phyloP scores from a whole-genome alignment of 1,140 invertebrate species.

The Manduca sexta region DNA sequence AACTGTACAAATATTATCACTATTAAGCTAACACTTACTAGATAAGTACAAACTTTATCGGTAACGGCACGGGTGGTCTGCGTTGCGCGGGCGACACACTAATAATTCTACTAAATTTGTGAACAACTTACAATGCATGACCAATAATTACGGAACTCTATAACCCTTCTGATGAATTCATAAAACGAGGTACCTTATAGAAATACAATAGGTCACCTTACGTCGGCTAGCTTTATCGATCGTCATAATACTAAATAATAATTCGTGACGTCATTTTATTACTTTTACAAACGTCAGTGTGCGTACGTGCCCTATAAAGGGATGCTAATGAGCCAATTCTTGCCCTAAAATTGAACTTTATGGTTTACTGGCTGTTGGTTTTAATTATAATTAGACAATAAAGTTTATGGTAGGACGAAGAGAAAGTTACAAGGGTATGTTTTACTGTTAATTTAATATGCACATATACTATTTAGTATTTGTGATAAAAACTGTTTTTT shows the following conservation, averaged over 20 bases:
- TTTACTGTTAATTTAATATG: no score
- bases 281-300: conserved; percentile 27
- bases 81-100: conserved; percentile 34
- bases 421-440: no score
- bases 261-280: conserved; percentile 49
- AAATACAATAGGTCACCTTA: conserved; percentile 31
- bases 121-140: conserved; percentile 10
- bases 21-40: conserved; percentile 20
- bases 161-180: conserved; percentile 14
- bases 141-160: conserved; percentile 33
- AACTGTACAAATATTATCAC: conserved; percentile 23
- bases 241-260: conserved; percentile 43
- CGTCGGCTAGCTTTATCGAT: conserved; percentile 42
- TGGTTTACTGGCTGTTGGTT: no score
- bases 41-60: conserved; percentile 36
- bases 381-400: no score
- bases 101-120: conserved; percentile 1
- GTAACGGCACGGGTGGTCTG: conserved; percentile 42
- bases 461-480: no score
- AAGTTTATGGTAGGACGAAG: no score
- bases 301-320: conserved; percentile 41
- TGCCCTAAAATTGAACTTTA: conserved; percentile 10
- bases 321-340: conserved; percentile 32
- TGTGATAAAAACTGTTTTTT: no score
- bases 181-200: conserved; percentile 22